Evolutionary conservation across 2,888 invertebrate genomes (phyloP), one percentile per base, ranked within the genome.

Genomic region (Macroteleia sp.): DNA sequence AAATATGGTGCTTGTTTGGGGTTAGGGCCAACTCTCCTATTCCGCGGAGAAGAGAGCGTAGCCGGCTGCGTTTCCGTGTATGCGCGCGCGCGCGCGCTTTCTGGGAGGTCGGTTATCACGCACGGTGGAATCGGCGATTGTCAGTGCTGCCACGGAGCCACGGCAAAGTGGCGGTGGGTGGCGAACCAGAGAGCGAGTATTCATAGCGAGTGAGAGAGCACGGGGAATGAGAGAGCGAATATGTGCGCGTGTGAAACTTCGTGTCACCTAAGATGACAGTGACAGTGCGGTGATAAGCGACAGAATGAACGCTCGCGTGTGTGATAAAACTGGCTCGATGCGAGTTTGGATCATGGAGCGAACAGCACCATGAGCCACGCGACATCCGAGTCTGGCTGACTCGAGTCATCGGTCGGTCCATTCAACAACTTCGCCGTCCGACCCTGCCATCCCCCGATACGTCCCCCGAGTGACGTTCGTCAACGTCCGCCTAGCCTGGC

Each of bases 251-350:
- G 79, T 78, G 76, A 73, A 54, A 52, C 50, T 79, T 80, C 78
- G 83, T 79, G 80, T 81, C 83, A 42, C 77, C 77, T 79, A 75
- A 80, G 78, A 82, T 83, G 80, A 82, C 80, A 80, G 80, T 77
- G 86, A 80, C 76, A 81, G 80, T 81, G 71, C 64, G 67, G 69
- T 69, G 75, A 76, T 69, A 32, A 56, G 30, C 46, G 67, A n/a
- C 62, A 56, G 36, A 61, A 67, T 67, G 74, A 48, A 69, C 70
- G 66, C 28, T 32, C 66, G 57, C 42, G 44, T 20, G 70, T 57
- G 66, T 8, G 25, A 46, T 52, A 17, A 57, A 14, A 61, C 64
- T 50, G 71, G 52, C 28, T 74, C 32, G 57, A n/a, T 28, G 46
- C 34, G 14, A n/a, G 39, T 62, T 50, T 48, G 67, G 30, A 36